Conservation (phyloP, 2,888 invertebrate genomes). For the Ectropis crepuscularia region DNA sequence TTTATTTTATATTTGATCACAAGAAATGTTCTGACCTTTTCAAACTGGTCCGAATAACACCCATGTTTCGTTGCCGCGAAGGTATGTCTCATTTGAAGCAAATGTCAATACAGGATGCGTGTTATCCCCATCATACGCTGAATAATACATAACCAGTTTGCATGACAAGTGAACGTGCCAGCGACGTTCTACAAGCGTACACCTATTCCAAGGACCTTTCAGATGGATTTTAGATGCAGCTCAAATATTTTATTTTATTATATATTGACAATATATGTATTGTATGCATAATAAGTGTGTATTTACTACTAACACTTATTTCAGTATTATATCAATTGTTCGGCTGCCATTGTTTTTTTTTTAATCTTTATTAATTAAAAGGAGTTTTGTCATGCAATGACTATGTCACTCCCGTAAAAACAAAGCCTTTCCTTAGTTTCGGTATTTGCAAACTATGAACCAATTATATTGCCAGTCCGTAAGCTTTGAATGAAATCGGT, state of each 20-base stretch:
- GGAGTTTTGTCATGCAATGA: too few species aligned
- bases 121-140: slow-evolving; percentile 53
- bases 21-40: background rate
- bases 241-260: background rate
- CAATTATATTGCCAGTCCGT: too few species aligned
- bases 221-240: slow-evolving; percentile 22
- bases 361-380: too few species aligned
- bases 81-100: slow-evolving; percentile 49
- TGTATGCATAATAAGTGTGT: too few species aligned
- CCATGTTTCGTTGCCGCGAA: slow-evolving; percentile 1
- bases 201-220: slow-evolving; percentile 6
- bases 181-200: slow-evolving; percentile 15
- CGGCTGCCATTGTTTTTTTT: too few species aligned
- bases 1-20: background rate
- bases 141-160: slow-evolving; percentile 61
- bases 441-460: too few species aligned
- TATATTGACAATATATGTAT: background rate
- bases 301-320: too few species aligned
- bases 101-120: slow-evolving; percentile 52
- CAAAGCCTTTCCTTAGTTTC: too few species aligned
- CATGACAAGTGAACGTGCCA: slow-evolving; percentile 54
- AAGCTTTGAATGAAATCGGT: too few species aligned
- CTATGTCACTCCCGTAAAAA: too few species aligned
- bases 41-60: background rate
- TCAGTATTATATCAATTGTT: too few species aligned